Conservation (phyloP, 1,140 invertebrate species). For the Caenorhabditis latens region DNA sequence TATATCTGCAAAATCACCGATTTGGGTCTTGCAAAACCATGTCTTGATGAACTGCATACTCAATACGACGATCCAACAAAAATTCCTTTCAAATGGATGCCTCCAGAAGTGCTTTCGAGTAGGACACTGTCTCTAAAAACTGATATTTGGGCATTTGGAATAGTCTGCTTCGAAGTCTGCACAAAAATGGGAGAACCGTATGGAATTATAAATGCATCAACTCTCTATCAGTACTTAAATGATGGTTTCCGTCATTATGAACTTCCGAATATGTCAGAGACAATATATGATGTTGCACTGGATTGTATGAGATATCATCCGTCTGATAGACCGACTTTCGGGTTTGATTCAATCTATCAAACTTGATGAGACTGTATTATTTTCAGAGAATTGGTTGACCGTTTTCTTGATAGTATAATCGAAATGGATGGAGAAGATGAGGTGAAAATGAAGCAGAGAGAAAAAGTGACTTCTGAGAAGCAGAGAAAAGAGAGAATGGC, state of each 20-base stretch:
- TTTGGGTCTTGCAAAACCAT: constrained; percentile 24
- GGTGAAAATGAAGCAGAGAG: background rate
- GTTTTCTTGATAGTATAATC: constrained; percentile 12
- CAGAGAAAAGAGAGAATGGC: constrained; percentile 9
- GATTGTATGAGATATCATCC: constrained; percentile 31
- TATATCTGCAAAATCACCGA: constrained; percentile 41
- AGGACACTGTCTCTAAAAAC: constrained; percentile 15
- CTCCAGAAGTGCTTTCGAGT: constrained; percentile 26
- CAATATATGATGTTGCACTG: constrained; percentile 21
- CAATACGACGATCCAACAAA: constrained; percentile 10
- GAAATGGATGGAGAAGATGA: constrained; percentile 15
- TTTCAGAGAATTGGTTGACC: constrained; percentile 32
- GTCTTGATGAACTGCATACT: constrained; percentile 43
- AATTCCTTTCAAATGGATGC: constrained; percentile 29
- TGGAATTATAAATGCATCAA: background rate
- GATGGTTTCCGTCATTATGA: constrained; percentile 1
- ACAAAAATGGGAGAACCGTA: constrained; percentile 10
- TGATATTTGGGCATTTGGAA: constrained; percentile 46
- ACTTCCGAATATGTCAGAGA: background rate
- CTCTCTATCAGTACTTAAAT: constrained; percentile 23
- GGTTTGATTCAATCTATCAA: background rate
- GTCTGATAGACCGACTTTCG: background rate
- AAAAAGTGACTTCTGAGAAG: background rate
- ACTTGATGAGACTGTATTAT: too few relatives aligned
- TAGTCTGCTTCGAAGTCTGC: constrained; percentile 10